Evolutionary conservation across 2,888 invertebrate genomes (phyloP), one percentile per base, ranked within the genome.

Genomic region (Caenorhabditis sp.): DNA sequence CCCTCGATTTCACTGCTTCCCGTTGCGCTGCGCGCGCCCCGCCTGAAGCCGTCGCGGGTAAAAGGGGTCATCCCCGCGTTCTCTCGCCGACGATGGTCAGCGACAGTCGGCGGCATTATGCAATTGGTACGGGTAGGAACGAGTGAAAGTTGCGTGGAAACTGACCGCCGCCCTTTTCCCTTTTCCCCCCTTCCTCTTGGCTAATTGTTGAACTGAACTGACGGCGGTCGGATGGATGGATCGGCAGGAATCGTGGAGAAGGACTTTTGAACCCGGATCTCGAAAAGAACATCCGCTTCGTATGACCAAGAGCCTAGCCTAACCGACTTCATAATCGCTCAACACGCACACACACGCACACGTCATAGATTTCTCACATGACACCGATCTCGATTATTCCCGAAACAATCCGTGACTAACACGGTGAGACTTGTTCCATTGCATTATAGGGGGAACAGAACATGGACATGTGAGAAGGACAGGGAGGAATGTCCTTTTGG

Each of bases 1-100:
- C 80, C 83, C 82, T 83, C 80, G 69, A 68, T 85, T 85, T 85
- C 85, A 83, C 85, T 84, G 74, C 78, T 78, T 79, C 72, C 76
- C 67, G 77, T 70, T 70, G 77, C 74, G 80, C n/a, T n/a, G n/a
- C 74, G 50, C 68, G 40, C 78, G 53, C 58, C 72, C 56, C 50
- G 53, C 64, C 74, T 20, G 47, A 47, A 47, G 47, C 47, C 47
- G 40, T 40, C 40, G n/a, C n/a, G 47, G 47, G 47, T 47, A 82
- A 77, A 77, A 68, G 77, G 64, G 77, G 77, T 77, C 77, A 77
- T 77, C 77, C 62, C 61, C 40, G 56, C n/a, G 64, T 53, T 44
- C 51, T 15, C 9, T 40, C 26, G 55, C 11, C 55, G 28, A 1
- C 32, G 6, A n/a, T 13, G 24, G 18, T 18, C 18, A 18, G 26